phyloP scores from a whole-genome alignment of 2,113 vertebrate genomes.

The Cercopithecus mona region DNA sequence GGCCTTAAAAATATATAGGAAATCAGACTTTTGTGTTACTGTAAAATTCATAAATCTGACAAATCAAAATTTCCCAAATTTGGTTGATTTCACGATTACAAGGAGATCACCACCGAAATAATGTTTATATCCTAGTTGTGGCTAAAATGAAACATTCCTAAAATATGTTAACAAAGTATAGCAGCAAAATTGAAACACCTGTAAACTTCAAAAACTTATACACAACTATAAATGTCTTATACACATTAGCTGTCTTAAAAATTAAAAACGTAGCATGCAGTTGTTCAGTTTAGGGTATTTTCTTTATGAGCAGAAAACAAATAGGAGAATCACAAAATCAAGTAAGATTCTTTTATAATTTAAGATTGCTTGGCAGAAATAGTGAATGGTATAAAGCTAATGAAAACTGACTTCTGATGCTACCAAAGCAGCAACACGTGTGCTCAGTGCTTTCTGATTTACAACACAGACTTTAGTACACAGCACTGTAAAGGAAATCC shows the following conservation, averaged over 20 bases:
- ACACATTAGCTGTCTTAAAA: not conserved
- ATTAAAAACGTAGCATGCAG: not conserved
- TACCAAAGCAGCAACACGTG: not conserved
- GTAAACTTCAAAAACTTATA: not conserved
- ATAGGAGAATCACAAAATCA: constrained; percentile 10
- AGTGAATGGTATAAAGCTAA: not conserved
- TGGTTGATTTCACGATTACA: not conserved
- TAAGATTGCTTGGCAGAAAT: not conserved
- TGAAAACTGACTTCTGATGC: not conserved
- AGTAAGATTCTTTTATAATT: constrained; percentile 22
- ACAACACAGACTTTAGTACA: not conserved
- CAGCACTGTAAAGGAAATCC: not conserved
- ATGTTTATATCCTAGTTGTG: not conserved
- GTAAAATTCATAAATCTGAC: not conserved
- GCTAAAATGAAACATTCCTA: not conserved
- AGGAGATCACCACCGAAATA: not conserved
- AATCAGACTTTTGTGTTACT: not conserved
- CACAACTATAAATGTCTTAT: not conserved
- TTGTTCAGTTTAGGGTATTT: not conserved
- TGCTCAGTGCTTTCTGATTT: not conserved
- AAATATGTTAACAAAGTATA: not conserved
- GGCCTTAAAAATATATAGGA: not conserved
- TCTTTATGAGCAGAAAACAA: not conserved
- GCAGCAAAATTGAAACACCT: not conserved
- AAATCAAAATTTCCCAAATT: constrained; percentile 20